phyloP scores from a whole-genome alignment of 2,113 vertebrate species.

The Typhlomys cinereus region DNA sequence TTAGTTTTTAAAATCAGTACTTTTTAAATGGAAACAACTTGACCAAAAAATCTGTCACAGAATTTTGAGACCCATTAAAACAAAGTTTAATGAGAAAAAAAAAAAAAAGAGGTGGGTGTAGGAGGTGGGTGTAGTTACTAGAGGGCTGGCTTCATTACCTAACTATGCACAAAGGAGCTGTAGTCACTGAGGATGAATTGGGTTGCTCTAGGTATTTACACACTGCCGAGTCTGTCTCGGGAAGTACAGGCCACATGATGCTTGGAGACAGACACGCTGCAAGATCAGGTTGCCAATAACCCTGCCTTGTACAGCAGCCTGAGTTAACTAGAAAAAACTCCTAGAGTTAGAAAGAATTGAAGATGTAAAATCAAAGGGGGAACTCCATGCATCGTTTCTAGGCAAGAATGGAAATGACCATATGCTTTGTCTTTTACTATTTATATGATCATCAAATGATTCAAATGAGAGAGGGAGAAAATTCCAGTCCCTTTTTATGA shows the following conservation, averaged over 20 bases:
- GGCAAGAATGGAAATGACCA: background rate
- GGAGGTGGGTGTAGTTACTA: too few species aligned
- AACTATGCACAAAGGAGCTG: background rate
- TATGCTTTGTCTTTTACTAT: background rate
- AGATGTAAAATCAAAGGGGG: too few species aligned
- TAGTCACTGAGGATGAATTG: background rate
- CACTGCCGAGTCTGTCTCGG: background rate
- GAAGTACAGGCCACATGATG: accelerated
- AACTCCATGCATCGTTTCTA: background rate
- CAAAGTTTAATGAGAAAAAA: too few species aligned
- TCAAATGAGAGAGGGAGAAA: background rate
- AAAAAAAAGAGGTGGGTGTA: too few species aligned
- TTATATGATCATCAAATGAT: background rate
- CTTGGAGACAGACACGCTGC: background rate
- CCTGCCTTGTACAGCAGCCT: too few species aligned
- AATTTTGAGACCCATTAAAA: too few species aligned
- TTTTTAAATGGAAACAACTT: too few species aligned
- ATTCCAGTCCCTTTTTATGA: background rate
- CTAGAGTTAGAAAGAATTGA: background rate
- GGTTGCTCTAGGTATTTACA: background rate
- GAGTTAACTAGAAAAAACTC: background rate
- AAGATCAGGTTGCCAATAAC: accelerated
- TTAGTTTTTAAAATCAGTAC: too few species aligned
- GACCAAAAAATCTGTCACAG: too few species aligned
- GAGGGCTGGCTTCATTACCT: background rate